Evolutionary conservation across 2,888 invertebrate genomes (phyloP), one percentile per base, ranked within the genome.

Genomic region (Cryptocephalus primarius): DNA sequence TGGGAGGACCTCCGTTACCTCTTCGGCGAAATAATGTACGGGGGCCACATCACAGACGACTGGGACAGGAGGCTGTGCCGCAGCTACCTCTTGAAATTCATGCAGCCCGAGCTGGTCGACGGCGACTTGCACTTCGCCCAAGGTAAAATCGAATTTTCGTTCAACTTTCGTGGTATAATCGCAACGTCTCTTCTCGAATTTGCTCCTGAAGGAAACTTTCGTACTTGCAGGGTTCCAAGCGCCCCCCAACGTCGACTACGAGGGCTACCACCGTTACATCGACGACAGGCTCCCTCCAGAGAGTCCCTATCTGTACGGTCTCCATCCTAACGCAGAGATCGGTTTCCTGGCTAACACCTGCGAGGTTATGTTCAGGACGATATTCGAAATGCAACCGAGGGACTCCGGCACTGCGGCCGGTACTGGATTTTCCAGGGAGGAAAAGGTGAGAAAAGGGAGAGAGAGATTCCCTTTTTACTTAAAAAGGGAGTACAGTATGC

Each of bases 1-100:
- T 95, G 91, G 90, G 94, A 94, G 68, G 94, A 95, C 72, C 71
- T 95, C 57, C 79, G 94, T 1, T 95, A 94, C 67, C 73, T 95
- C 13, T 94, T 95, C 65, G 95, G 94, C 0, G 94, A 95, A 72
- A 95, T 95, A 58, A 94, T 95, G 94, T 95, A 95, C 63, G 94
- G 94, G 1, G 95, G 95, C 0, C 95, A 95, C 64, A 94, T 95
- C 59, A 94, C 94, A 0, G 94, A 95, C 63, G 94, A 95, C 68
- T 94, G 93, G 91, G 94, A 95, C 68, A 74, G 94, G 41, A 75
- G 88, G 36, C 76, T 95, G 4, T 95, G 94, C 62, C 77, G 84
- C 44, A 88, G 85, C 1, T 91, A 88, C 70, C 73, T 95, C 40
- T 77, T 87, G 55, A 92, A 90, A 63, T 93, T 87, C 66, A 85